Evolutionary conservation across 1,140 invertebrate species (phyloP).

Genomic region (Saccostrea glomerata): DNA sequence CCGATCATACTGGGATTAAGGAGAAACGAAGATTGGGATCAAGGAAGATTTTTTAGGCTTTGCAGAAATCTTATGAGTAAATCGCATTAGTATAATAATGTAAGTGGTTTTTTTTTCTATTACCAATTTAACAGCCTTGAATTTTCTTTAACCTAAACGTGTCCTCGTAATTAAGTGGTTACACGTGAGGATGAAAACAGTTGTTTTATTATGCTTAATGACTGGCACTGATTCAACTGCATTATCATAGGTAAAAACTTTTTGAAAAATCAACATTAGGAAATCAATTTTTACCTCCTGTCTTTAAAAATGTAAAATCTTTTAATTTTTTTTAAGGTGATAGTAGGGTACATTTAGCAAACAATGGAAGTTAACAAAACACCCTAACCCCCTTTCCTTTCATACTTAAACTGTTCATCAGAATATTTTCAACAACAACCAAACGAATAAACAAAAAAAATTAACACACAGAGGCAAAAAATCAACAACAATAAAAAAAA

Average conservation of each 20-base stretch:
- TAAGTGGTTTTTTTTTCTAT: constrained; percentile 7
- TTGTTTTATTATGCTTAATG: neutral
- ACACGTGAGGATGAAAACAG: neutral
- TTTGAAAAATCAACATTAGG: no score
- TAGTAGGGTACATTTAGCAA: no score
- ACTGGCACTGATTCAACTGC: neutral
- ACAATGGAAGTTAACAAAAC: no score
- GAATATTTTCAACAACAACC: no score
- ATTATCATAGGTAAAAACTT: no score
- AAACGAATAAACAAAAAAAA: no score
- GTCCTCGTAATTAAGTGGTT: neutral
- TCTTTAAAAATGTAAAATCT: no score
- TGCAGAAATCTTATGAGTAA: neutral
- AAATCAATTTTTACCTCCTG: no score
- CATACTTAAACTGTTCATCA: no score
- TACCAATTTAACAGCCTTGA: neutral
- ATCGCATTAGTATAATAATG: neutral
- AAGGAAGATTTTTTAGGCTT: neutral
- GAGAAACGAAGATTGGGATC: neutral
- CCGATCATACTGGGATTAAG: neutral
- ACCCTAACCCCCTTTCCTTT: no score
- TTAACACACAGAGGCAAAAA: neutral
- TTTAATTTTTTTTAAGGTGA: no score
- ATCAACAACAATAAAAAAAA: neutral
- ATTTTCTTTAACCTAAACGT: no score